Evolutionary conservation across 1,140 invertebrate genomes (phyloP).

Genomic region (Maniola jurtina): DNA sequence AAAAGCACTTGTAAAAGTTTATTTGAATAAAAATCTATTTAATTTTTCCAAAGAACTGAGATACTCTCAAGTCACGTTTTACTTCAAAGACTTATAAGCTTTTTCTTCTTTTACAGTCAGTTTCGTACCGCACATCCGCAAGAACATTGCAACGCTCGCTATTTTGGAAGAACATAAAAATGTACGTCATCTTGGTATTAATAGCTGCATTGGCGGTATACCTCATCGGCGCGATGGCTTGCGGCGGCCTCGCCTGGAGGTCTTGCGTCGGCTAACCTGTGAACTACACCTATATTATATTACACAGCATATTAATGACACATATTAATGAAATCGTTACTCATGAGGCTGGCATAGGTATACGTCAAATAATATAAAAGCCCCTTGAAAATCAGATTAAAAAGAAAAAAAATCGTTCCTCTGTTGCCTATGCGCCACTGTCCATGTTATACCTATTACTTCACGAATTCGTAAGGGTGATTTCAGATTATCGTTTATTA

Average conservation of each 20-base stretch:
- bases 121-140: constrained; percentile 92
- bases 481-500: too few species aligned
- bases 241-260: constrained; percentile 90
- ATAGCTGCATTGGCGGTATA: constrained; percentile 90
- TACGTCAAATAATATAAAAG: too few species aligned
- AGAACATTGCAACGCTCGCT: constrained; percentile 91
- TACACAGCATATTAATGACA: background rate
- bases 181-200: constrained; percentile 88
- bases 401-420: too few species aligned
- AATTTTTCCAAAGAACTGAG: too few species aligned
- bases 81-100: background rate
- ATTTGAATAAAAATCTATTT: too few species aligned
- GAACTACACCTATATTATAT: background rate
- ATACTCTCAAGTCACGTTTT: background rate
- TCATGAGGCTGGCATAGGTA: background rate
- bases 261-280: constrained; percentile 80
- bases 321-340: constrained; percentile 2
- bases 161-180: constrained; percentile 96
- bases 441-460: too few species aligned
- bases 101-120: constrained; percentile 83
- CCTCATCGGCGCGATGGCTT: constrained; percentile 91
- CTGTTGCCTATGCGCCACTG: too few species aligned
- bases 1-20: too few species aligned
- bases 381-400: too few species aligned
- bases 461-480: too few species aligned